Percentiles rank a stretch among this genome's conserved stretches.
phyloP scores from a whole-genome alignment of 92 coral and sea anemone genomes.

The Epizoanthus scotinus region DNA sequence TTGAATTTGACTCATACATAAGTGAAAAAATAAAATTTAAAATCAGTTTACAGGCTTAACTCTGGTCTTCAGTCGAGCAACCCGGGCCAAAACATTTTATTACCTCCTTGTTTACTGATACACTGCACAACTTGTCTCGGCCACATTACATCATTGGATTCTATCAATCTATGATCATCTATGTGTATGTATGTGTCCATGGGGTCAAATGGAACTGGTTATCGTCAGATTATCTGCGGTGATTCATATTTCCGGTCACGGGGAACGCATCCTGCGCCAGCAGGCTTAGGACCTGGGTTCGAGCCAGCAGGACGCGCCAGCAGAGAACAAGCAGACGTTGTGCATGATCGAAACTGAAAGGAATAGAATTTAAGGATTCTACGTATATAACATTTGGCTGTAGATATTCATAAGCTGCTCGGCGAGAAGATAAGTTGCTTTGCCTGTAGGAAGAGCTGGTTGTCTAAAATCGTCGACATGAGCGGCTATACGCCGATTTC shows the following conservation, averaged over 20 bases:
- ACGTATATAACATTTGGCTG: not conserved
- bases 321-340: not conserved
- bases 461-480: not conserved
- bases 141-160: no score
- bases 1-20: no score
- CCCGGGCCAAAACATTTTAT: no score
- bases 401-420: not conserved
- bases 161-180: no score
- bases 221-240: not conserved
- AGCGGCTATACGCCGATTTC: slow-evolving; percentile 1
- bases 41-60: no score
- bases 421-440: not conserved
- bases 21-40: no score
- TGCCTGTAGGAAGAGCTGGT: not conserved
- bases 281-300: not conserved
- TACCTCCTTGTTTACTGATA: no score
- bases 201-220: no score
- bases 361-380: no score
- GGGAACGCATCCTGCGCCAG: not conserved
- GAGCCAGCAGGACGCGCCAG: not conserved
- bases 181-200: no score
- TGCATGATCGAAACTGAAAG: not conserved
- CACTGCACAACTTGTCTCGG: no score
- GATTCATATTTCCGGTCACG: slow-evolving; percentile 1
- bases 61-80: no score